Evolutionary conservation across 2,797 vertebrate genomes (phyloP).

Genomic region (Acomys russatus): DNA sequence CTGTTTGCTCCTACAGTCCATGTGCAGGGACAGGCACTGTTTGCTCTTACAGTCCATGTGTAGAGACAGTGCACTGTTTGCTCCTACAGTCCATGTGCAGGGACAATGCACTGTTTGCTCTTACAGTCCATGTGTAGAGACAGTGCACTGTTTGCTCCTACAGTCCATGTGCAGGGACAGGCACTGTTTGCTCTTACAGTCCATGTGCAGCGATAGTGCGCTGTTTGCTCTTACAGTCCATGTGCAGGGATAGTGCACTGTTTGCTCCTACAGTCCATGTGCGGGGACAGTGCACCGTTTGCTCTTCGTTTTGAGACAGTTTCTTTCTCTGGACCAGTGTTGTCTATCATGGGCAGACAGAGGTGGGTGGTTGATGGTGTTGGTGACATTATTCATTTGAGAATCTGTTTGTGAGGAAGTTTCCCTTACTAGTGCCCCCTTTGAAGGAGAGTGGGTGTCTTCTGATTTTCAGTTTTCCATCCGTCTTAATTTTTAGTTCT

Average conservation of each 20-base stretch:
- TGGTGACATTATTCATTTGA: background rate
- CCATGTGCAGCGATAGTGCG: too few relatives aligned
- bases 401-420: background rate
- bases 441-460: background rate
- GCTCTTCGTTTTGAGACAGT: background rate
- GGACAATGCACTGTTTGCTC: background rate
- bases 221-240: too few relatives aligned
- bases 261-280: too few relatives aligned
- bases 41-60: too few relatives aligned
- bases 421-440: background rate
- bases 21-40: too few relatives aligned
- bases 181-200: too few relatives aligned
- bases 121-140: background rate
- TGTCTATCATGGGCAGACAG: background rate
- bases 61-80: too few relatives aligned
- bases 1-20: too few relatives aligned
- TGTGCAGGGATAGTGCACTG: too few relatives aligned
- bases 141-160: background rate
- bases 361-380: background rate
- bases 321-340: background rate
- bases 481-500: background rate
- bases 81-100: too few relatives aligned
- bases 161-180: too few relatives aligned
- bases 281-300: too few relatives aligned
- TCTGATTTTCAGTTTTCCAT: conserved; percentile 14